Conservation (phyloP, 1,140 invertebrate genomes). For the Meloidogyne hapla region DNA sequence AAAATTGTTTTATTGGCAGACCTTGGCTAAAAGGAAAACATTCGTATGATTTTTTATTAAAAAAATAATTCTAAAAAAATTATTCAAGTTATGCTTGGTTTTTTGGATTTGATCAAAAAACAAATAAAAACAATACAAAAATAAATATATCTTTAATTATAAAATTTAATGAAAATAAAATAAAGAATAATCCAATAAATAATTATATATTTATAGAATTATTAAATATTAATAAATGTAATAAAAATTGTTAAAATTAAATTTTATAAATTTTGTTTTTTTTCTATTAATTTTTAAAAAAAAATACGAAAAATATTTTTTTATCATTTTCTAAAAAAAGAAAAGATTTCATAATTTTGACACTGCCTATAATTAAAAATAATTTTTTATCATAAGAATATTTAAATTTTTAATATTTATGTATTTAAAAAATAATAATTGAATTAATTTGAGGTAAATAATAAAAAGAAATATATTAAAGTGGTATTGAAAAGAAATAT, state of each 20-base stretch:
- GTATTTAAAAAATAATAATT: no score
- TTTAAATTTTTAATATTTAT: no score
- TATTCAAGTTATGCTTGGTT: conserved; percentile 15
- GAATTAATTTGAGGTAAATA: no score
- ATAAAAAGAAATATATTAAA: no score
- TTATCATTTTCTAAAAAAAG: no score
- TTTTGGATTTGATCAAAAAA: conserved; percentile 23
- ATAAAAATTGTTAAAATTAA: background rate
- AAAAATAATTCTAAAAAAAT: background rate
- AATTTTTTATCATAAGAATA: no score
- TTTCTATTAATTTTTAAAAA: no score
- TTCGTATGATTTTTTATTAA: conserved; percentile 16
- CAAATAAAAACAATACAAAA: background rate
- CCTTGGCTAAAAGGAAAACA: conserved; percentile 40
- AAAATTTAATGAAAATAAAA: no score
- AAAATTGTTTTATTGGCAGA: conserved; percentile 28
- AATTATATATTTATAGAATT: background rate
- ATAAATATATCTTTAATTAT: background rate
- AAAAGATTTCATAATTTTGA: no score
- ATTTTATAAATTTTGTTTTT: background rate
- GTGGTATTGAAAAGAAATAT: no score
- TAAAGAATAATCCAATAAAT: background rate
- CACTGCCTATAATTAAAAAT: no score
- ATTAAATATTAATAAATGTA: background rate
- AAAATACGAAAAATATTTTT: no score